Base-by-base conservation (phyloP, 2,888 invertebrate genomes). In the Rhagium mordax region DNA sequence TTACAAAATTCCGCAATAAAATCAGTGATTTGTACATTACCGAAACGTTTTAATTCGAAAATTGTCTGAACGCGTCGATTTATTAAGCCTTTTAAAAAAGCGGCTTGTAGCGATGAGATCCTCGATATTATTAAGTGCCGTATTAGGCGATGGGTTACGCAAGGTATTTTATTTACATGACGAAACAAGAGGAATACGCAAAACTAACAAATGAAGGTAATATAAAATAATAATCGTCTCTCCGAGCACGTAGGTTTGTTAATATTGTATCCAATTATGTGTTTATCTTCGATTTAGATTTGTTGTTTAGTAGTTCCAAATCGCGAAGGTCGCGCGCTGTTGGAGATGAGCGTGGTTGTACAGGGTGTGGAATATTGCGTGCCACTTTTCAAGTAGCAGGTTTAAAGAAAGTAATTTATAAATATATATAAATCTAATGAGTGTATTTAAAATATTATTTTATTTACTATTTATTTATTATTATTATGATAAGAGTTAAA, bases 251-350 rank as follows among this genome's bases (percentile, higher is more conserved):
- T 5, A 8, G 4, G 33, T 13, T 41, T 62, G 48, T 48, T 21
- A 21, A 48, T 24, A 24, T 62, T 18, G 21, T 47, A 3, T 62
- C 61, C 48, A 62, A 62, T 62, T 62, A 64, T 21, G 27, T 18
- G 21, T 64, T 64, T 48, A 64, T 64, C 27, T 49, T 61, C 48
- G 6, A n/a, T 51, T 64, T 8, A 64, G 15, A 49, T 49, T 48
- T 61, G 27, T 64, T 64, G 27, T 64, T 64, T 64, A 49, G 21
- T 49, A 15, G 62, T 64, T 64, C 62, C n/a, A 27, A 64, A 27
- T 49, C 27, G 15, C 27, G 49, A 64, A 64, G 64, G 51, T 48
- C 24, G 48, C 15, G n/a, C n/a, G n/a, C n/a, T n/a, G n/a, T n/a
- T n/a, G n/a, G n/a, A n/a, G n/a, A n/a, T n/a, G n/a, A n/a, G n/a